Evolutionary conservation across 2,888 invertebrate genomes (phyloP).

Genomic region (Ligdia adustata): DNA sequence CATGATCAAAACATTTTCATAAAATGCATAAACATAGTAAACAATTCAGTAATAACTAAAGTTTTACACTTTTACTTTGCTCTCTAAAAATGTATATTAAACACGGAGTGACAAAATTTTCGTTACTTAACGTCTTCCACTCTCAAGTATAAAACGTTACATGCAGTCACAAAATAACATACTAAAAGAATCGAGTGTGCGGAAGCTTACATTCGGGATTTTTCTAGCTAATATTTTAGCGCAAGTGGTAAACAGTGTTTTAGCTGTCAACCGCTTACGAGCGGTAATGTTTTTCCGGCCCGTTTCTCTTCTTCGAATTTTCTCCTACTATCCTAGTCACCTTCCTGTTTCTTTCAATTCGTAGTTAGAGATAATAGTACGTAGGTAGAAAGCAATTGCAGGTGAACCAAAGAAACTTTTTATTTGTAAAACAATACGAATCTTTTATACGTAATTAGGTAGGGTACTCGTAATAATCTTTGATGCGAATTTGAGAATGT

Average conservation of each 20-base stretch:
- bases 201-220: slow-evolving; percentile 20
- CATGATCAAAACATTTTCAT: too few relatives aligned
- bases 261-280: slow-evolving; percentile 26
- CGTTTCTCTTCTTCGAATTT: slow-evolving; percentile 27
- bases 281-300: slow-evolving; percentile 35
- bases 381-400: neutral
- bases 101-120: too few relatives aligned
- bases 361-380: neutral
- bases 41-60: too few relatives aligned
- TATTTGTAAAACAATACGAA: neutral
- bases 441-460: too few relatives aligned
- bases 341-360: slow-evolving; percentile 11
- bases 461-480: too few relatives aligned
- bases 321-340: slow-evolving; percentile 1
- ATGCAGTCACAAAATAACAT: neutral
- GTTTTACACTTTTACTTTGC: too few relatives aligned
- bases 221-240: slow-evolving; percentile 40
- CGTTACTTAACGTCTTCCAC: neutral
- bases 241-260: slow-evolving; percentile 29
- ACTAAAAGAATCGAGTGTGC: slow-evolving; percentile 6
- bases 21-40: too few relatives aligned
- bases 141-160: too few relatives aligned
- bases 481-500: too few relatives aligned
- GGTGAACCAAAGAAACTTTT: too few relatives aligned
- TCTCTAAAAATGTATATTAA: too few relatives aligned